phyloP scores from a whole-genome alignment of 2,888 invertebrate species.

The Melolontha melolontha region DNA sequence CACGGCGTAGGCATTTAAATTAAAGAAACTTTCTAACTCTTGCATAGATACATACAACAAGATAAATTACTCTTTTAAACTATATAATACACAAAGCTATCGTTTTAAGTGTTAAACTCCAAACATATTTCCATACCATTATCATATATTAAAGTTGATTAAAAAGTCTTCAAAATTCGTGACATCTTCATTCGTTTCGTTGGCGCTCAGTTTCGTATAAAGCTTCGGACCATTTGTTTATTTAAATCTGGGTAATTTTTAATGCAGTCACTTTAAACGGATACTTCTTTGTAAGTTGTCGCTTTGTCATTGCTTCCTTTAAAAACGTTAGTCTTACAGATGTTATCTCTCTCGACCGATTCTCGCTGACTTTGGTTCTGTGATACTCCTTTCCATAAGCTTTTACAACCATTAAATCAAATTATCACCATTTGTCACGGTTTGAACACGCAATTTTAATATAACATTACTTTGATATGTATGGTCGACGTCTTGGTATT shows the following conservation, averaged over 20 bases:
- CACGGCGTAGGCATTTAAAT: constrained; percentile 30
- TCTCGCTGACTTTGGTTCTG: constrained; percentile 49
- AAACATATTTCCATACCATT: constrained; percentile 59
- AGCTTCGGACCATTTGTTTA: constrained; percentile 53
- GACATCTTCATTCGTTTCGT: constrained; percentile 57
- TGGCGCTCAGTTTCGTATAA: constrained; percentile 51
- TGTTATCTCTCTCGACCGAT: constrained; percentile 50
- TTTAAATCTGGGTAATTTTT: constrained; percentile 58
- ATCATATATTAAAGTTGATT: constrained; percentile 60
- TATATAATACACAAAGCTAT: constrained; percentile 43
- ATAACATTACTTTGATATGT: too few species aligned
- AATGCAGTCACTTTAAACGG: constrained; percentile 56
- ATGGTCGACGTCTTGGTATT: too few species aligned
- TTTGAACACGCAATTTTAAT: constrained; percentile 10
- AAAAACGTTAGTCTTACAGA: constrained; percentile 53
- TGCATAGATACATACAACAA: constrained; percentile 8
- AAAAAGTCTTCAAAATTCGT: constrained; percentile 56
- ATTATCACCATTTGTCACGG: constrained; percentile 19
- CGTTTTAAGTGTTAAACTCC: constrained; percentile 56
- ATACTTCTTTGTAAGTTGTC: constrained; percentile 55
- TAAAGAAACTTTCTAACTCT: constrained; percentile 37
- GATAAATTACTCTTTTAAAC: constrained; percentile 33
- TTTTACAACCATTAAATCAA: constrained; percentile 24
- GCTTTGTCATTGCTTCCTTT: constrained; percentile 52
- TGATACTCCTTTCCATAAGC: constrained; percentile 39